A percentile compares a stretch with the other conserved stretches of the same genome.
These are phyloP conservation scores for Trachelus stipa DNA, from an alignment of 2,888 invertebrate genomes.

Conservation along the genomic window DNA sequence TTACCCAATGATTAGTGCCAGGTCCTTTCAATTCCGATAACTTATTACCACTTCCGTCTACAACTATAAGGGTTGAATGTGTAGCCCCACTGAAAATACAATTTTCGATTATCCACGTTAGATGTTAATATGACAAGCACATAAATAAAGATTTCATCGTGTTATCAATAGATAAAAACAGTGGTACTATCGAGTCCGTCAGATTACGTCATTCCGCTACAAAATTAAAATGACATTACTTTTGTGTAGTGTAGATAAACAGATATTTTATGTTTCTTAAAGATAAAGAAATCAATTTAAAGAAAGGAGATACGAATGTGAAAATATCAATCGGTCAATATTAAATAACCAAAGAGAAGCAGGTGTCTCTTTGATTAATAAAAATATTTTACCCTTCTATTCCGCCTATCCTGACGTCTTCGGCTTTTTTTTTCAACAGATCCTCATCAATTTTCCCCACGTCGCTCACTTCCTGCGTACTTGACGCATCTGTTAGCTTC, in stretches of 20 bases:
- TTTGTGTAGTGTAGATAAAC: neutral
- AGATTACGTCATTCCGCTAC: neutral
- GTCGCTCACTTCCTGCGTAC: conserved; percentile 4
- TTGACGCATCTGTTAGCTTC: conserved; percentile 21
- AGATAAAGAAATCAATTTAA: neutral
- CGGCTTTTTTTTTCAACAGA: conserved; percentile 19
- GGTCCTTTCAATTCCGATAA: conserved; percentile 77
- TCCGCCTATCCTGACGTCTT: conserved; percentile 57
- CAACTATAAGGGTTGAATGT: conserved; percentile 82
- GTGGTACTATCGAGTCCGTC: neutral
- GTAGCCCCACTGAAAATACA: conserved; percentile 80
- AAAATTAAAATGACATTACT: neutral
- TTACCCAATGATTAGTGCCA: conserved; percentile 85
- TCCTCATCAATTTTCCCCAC: conserved; percentile 16
- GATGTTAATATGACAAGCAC: neutral
- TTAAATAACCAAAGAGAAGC: neutral
- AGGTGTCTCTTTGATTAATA: neutral
- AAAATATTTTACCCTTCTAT: conserved; percentile 56
- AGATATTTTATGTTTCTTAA: neutral
- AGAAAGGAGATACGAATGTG: neutral
- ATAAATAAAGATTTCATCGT: neutral
- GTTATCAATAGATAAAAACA: neutral
- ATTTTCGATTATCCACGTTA: conserved; percentile 3
- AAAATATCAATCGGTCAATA: neutral
- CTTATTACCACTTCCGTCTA: conserved; percentile 78